Percentiles rank a stretch among this genome's conserved stretches.
Conservation (phyloP, 2,888 invertebrate genomes). For the Hirtodrosophila alboralis region DNA sequence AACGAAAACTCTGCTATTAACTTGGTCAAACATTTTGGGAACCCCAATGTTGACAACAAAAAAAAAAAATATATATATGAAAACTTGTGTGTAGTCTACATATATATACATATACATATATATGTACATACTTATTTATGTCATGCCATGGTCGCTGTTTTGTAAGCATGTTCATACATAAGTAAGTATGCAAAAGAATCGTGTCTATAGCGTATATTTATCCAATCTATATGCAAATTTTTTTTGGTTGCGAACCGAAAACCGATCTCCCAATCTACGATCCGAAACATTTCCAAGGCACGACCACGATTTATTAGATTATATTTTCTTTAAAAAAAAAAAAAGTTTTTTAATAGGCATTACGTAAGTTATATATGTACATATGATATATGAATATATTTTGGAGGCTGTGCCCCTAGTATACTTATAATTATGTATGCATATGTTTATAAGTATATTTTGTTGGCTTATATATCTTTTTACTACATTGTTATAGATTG, state of each 20-base stretch:
- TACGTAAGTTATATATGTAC: conserved; percentile 51
- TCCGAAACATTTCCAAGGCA: no score
- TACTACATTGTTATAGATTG: conserved; percentile 37
- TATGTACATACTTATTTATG: not conserved
- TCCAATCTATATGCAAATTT: conserved; percentile 45
- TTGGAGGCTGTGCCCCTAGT: conserved; percentile 36
- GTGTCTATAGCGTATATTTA: conserved; percentile 20
- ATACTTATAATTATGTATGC: not conserved
- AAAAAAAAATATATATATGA: no score
- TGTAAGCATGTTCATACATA: no score
- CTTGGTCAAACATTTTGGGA: conserved; percentile 30
- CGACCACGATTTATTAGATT: conserved; percentile 45
- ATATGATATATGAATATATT: conserved; percentile 2
- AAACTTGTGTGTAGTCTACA: conserved; percentile 15
- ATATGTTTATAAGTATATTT: not conserved
- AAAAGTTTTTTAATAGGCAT: conserved; percentile 52
- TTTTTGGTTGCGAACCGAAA: conserved; percentile 19
- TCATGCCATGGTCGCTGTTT: not conserved
- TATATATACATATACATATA: not conserved
- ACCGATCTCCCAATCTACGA: no score
- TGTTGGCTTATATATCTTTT: conserved; percentile 1
- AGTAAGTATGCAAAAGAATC: conserved; percentile 4
- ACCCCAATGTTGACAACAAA: conserved; percentile 30
- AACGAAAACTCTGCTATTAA: conserved; percentile 12
- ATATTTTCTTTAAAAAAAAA: conserved; percentile 11